phyloP scores from a whole-genome alignment of 2,113 vertebrate species.

The Cervus canadensis region DNA sequence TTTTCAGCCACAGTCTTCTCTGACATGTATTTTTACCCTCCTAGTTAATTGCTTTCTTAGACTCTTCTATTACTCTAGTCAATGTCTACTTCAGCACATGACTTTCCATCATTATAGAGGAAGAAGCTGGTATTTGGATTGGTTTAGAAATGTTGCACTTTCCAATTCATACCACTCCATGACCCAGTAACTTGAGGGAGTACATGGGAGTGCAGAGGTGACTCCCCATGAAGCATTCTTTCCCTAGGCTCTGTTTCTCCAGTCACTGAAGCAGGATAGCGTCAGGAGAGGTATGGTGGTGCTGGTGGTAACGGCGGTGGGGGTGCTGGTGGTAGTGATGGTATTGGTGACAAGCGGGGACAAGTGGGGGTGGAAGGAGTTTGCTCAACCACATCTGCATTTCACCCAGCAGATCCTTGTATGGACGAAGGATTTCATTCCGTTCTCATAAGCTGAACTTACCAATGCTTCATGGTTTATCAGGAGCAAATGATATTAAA shows the following conservation, averaged over 20 bases:
- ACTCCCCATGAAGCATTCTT: not conserved
- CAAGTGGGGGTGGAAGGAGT: not conserved
- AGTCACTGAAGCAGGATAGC: not conserved
- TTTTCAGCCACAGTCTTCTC: not conserved
- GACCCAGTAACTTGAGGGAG: not conserved
- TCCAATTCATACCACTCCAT: not conserved
- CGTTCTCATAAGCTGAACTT: not conserved
- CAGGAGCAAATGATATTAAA: not conserved
- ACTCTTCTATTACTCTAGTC: not conserved
- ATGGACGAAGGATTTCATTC: not conserved
- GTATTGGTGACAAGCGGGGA: not conserved
- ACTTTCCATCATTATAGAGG: not conserved
- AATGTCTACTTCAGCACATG: not conserved
- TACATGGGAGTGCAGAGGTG: not conserved
- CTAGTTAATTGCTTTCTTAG: constrained; percentile 17
- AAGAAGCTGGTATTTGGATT: not conserved
- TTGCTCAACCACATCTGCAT: not conserved
- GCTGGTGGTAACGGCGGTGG: not conserved
- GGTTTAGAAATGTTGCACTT: not conserved
- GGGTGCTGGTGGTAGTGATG: not conserved
- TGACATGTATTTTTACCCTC: constrained; percentile 2
- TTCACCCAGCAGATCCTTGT: not conserved
- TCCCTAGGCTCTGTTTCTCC: not conserved
- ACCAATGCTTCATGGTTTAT: not conserved
- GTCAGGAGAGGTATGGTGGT: not conserved